Evolutionary conservation across 2,888 invertebrate species (phyloP).

Genomic region (Drosophila percnosoma): DNA sequence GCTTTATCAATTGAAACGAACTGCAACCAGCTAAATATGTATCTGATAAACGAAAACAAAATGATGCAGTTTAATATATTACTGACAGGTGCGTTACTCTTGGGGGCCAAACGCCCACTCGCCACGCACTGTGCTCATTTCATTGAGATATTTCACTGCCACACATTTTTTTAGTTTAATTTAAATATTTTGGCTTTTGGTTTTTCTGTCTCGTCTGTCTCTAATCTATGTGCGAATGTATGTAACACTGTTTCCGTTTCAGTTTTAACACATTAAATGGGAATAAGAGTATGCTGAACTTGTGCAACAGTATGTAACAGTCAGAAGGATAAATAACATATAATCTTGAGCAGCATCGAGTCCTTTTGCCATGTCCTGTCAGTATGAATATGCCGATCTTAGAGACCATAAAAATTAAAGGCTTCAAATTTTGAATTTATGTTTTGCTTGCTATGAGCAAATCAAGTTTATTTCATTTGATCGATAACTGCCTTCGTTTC

Average conservation of each 20-base stretch:
- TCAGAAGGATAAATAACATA: neutral
- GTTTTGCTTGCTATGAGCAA: neutral
- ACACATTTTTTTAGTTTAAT: conserved; percentile 49
- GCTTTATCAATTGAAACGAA: neutral
- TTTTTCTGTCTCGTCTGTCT: conserved; percentile 1
- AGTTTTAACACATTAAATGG: neutral
- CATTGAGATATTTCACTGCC: conserved; percentile 35
- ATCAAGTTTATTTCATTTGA: neutral
- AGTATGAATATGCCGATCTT: neutral
- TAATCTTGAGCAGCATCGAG: neutral
- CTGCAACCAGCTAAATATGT: neutral
- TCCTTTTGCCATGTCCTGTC: neutral
- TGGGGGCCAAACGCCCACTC: conserved; percentile 10
- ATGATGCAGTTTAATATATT: neutral
- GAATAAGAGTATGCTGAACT: neutral
- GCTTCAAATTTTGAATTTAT: neutral
- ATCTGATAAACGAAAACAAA: neutral
- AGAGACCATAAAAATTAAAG: neutral
- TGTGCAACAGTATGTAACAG: neutral
- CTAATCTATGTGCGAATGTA: neutral
- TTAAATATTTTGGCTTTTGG: conserved; percentile 19
- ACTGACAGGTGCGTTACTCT: neutral
- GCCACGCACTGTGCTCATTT: conserved; percentile 30
- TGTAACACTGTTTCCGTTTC: conserved; percentile 13
- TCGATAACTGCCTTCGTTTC: neutral